Base-by-base conservation (phyloP, 2,888 invertebrate species). In the Phortica okadai region DNA sequence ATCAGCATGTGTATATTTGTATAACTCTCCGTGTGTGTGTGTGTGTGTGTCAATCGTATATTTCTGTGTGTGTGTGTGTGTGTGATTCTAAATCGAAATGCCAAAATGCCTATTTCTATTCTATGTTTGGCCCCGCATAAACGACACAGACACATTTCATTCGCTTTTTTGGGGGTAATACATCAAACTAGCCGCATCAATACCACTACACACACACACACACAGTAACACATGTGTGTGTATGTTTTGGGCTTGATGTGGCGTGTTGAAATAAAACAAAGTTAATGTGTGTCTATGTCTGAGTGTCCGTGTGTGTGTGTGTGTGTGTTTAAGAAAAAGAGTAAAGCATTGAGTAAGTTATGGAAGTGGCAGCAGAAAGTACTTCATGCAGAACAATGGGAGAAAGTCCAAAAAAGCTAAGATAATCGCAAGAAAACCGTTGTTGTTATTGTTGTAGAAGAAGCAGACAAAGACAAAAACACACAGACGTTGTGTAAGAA, bases 161-260 rank as follows among this genome's bases (percentile, higher is more conserved):
- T 87, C 85, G 85, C 83, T 84, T 84, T 84, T 83, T 84, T 74
- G 56, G 86, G 87, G 87, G 86, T 88, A 89, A 89, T 89, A 88
- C 89, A 89, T 90, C 90, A 88, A 88, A 90, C 89, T 90, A 89
- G 89, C 90, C 89, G 87, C 89, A 90, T 88, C 88, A 86, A 87
- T 85, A 87, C 87, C 83, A 84, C 80, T 72, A 81, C 83, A 80
- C 21, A 72, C 70, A 73, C 50, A 76, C 73, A 73, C 16, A 73
- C 59, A 76, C 6, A 73, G 21, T 74, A 41, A 54, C 2, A 76
- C 45, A 74, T 25, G 42, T 64, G 25, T 14, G 54, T 41, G 59
- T 11, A 25, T 73, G 14, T 41, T 42, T 56, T 41, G 33, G 70
- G 72, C n/a, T 73, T 21, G 67, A 72, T 77, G 45, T 67, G 86